These are phyloP conservation scores for Chaetops frenatus DNA, from an alignment of 2,113 vertebrate genomes.

Conservation along the genomic window DNA sequence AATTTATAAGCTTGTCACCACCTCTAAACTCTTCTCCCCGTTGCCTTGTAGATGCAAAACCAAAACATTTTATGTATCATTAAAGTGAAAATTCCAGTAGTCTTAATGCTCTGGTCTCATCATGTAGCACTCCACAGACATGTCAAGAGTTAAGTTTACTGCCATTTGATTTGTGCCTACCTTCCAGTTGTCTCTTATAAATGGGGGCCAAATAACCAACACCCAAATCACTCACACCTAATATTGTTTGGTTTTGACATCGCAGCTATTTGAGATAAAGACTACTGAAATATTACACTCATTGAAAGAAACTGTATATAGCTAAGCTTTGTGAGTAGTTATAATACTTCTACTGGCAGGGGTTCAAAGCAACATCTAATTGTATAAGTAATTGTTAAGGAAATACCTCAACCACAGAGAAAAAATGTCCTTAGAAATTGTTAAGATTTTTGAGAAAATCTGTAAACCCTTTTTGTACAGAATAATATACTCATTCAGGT, in stretches of 20 bases:
- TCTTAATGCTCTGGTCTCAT: background rate
- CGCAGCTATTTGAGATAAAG: background rate
- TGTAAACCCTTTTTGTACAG: background rate
- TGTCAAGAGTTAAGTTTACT: slow-evolving; percentile 5
- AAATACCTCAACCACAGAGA: background rate
- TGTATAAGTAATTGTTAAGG: background rate
- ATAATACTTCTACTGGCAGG: background rate
- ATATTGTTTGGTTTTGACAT: background rate
- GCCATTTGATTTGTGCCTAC: background rate
- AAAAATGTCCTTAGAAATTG: background rate
- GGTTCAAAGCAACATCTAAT: background rate
- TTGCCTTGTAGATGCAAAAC: slow-evolving; percentile 54
- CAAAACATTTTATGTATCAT: slow-evolving; percentile 27
- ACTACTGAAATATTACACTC: background rate
- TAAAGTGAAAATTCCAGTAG: slow-evolving; percentile 34
- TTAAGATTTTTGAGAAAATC: background rate
- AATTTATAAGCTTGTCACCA: slow-evolving; percentile 53
- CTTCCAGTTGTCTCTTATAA: slow-evolving; percentile 8
- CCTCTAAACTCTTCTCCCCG: slow-evolving; percentile 55
- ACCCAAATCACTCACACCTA: background rate
- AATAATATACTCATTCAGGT: background rate
- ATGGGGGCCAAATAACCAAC: background rate
- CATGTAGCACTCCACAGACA: slow-evolving; percentile 2
- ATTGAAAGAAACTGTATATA: background rate
- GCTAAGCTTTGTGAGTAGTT: background rate